These are phyloP conservation scores for Dromaius novaehollandiae DNA, from an alignment of 2,113 vertebrate species.

Conservation along the genomic window DNA sequence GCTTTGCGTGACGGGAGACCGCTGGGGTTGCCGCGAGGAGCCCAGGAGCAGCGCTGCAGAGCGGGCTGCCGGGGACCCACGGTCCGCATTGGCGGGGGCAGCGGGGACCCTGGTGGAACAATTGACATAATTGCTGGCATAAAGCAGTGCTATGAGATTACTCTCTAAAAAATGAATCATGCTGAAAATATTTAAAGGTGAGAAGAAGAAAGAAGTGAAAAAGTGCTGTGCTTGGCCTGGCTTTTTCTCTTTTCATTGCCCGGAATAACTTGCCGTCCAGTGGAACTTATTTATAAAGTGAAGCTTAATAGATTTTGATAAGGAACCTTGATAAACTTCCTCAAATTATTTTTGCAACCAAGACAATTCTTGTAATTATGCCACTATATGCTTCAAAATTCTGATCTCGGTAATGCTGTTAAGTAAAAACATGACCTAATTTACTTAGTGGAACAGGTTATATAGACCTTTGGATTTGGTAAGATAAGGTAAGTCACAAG, in stretches of 20 bases:
- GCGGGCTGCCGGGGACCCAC: accelerated
- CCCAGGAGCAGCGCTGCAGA: not conserved
- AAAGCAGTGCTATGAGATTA: not conserved
- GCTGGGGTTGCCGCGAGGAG: not conserved
- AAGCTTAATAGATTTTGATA: not conserved
- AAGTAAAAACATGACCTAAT: not conserved
- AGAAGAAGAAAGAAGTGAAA: not conserved
- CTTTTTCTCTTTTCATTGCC: not conserved
- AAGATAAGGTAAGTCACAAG: not conserved
- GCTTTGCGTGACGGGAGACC: not conserved
- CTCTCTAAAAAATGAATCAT: not conserved
- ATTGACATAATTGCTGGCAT: not conserved
- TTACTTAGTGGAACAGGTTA: not conserved
- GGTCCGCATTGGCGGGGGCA: not conserved
- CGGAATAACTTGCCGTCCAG: not conserved
- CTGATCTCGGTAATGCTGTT: not conserved
- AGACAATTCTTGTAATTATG: not conserved
- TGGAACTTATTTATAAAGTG: not conserved
- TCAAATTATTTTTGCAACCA: not conserved
- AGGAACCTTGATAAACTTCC: not conserved
- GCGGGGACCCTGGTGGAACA: not conserved
- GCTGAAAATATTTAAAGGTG: not conserved
- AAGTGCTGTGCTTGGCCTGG: not conserved
- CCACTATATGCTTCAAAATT: not conserved
- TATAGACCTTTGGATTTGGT: not conserved